Evolutionary conservation across 2,113 vertebrate species (phyloP).

Genomic region (Scatophagus argus): DNA sequence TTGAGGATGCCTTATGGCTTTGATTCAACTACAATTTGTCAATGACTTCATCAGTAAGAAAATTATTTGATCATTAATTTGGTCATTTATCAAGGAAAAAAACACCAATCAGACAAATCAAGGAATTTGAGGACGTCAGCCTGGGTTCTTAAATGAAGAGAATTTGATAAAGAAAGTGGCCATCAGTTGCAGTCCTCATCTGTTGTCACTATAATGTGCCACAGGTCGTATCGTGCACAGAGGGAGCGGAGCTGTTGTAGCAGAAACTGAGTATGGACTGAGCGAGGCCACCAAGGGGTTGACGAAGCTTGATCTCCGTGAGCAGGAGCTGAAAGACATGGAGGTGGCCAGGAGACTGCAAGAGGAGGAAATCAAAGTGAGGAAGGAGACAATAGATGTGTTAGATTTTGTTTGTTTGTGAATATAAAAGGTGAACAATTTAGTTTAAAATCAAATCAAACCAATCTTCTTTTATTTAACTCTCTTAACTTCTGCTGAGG

Average conservation of each 20-base stretch:
- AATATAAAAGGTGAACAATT: not conserved
- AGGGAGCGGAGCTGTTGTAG: constrained; percentile 58
- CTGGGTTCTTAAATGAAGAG: not conserved
- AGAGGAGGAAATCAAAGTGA: constrained; percentile 93
- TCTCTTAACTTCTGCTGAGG: not conserved
- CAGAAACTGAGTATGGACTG: constrained; percentile 73
- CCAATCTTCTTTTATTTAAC: no score
- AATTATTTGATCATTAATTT: not conserved
- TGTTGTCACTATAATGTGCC: not conserved
- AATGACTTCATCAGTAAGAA: not conserved
- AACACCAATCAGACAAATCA: not conserved
- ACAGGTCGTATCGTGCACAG: constrained; percentile 75
- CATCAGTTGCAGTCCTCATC: not conserved
- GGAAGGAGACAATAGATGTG: not conserved
- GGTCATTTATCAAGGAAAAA: not conserved
- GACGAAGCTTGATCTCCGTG: constrained; percentile 77
- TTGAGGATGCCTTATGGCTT: constrained; percentile 17
- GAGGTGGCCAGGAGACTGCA: constrained; percentile 94
- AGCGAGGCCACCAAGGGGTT: constrained; percentile 83
- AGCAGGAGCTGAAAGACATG: constrained; percentile 90
- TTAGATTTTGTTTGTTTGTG: not conserved
- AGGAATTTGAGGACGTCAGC: not conserved
- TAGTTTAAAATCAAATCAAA: not conserved
- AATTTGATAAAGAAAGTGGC: not conserved
- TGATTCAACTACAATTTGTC: not conserved